Conservation (phyloP, 2,113 vertebrate species). For the Octodon degus region DNA sequence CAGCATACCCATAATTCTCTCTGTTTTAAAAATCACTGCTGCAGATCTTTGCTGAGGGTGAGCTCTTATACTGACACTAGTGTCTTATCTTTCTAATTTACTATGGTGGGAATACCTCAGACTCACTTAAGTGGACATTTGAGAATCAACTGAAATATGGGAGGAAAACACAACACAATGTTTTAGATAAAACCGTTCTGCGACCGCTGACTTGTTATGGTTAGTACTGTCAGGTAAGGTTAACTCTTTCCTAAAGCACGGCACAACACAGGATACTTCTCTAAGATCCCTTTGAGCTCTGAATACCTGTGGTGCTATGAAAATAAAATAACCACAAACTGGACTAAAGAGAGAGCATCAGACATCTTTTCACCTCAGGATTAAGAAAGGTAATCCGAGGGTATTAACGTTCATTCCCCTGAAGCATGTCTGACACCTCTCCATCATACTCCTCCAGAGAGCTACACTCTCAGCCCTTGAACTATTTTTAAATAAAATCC, state of each 20-base stretch:
- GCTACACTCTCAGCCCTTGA: background rate
- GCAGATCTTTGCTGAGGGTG: background rate
- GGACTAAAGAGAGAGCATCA: conserved; percentile 44
- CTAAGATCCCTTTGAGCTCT: conserved; percentile 25
- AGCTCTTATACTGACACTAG: background rate
- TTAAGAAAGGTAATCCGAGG: conserved; percentile 4
- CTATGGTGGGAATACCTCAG: background rate
- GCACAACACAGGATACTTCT: background rate
- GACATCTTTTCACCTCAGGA: background rate
- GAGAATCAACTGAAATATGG: background rate
- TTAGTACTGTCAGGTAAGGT: background rate
- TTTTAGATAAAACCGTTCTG: conserved; percentile 37
- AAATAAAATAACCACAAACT: conserved; percentile 57
- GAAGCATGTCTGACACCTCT: background rate
- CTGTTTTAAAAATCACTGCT: background rate
- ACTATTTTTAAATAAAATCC: conserved; percentile 26
- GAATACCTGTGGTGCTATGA: conserved; percentile 32
- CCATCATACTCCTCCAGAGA: background rate
- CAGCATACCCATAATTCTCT: background rate
- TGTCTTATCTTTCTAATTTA: background rate
- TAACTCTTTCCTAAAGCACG: background rate
- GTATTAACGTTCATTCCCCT: background rate
- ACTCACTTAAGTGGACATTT: background rate
- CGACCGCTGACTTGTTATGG: conserved; percentile 18
- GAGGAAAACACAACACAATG: background rate